Percentiles rank a stretch among this genome's conserved stretches.
Evolutionary conservation across 2,113 vertebrate species (phyloP).

Genomic region (Polyodon spathula): DNA sequence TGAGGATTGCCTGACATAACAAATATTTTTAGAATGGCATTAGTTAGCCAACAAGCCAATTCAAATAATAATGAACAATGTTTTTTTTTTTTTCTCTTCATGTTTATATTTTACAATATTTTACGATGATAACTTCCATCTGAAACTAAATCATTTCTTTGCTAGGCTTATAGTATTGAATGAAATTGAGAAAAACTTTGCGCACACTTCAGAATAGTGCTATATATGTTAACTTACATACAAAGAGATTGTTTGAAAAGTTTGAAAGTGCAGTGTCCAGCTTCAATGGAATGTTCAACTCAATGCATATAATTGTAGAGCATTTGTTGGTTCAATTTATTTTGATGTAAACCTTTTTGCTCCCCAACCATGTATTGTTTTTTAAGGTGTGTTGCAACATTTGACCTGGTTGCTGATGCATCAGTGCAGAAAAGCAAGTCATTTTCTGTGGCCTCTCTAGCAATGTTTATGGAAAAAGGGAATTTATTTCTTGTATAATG

Average conservation of each 20-base stretch:
- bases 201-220: too few relatives aligned
- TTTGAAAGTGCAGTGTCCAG: background rate
- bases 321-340: background rate
- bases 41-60: too few relatives aligned
- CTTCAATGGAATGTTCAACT: background rate
- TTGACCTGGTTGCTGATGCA: background rate
- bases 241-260: background rate
- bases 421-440: background rate
- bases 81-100: too few relatives aligned
- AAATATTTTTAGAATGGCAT: too few relatives aligned
- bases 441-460: background rate
- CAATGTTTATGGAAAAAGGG: background rate
- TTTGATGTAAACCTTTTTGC: background rate
- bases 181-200: too few relatives aligned
- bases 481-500: background rate
- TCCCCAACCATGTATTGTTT: background rate
- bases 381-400: background rate
- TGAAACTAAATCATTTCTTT: too few relatives aligned
- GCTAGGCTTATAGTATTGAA: too few relatives aligned
- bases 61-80: too few relatives aligned
- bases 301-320: background rate
- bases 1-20: too few relatives aligned
- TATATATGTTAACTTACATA: too few relatives aligned
- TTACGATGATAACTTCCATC: too few relatives aligned
- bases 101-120: too few relatives aligned